Percentiles rank a stretch among this genome's conserved stretches.
phyloP scores from a whole-genome alignment of 2,888 invertebrate species.

The Argynnis bischoffii region DNA sequence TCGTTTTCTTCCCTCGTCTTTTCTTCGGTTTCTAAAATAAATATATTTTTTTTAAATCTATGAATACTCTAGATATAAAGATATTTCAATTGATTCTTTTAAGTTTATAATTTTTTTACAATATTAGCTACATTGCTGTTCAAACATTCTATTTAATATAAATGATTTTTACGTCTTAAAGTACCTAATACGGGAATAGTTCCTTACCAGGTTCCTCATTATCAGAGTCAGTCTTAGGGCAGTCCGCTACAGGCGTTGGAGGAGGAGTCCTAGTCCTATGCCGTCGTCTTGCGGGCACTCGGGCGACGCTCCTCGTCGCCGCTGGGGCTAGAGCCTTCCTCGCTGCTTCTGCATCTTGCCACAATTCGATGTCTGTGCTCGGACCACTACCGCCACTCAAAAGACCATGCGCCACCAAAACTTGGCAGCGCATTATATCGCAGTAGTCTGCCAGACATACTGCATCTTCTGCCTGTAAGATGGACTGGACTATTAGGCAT shows the following conservation, averaged over 20 bases:
- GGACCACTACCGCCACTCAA: constrained; percentile 85
- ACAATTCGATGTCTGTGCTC: constrained; percentile 90
- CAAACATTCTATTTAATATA: background rate
- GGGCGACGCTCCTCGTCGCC: constrained; percentile 76
- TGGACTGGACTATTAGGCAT: background rate
- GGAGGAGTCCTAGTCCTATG: constrained; percentile 42
- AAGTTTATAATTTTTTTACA: background rate
- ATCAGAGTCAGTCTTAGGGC: constrained; percentile 52
- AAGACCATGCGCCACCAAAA: constrained; percentile 88
- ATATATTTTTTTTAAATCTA: background rate
- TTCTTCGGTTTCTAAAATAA: constrained; percentile 60
- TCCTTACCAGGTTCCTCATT: constrained; percentile 33
- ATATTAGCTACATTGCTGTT: background rate
- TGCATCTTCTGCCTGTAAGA: constrained; percentile 91
- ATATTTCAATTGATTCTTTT: too few species aligned
- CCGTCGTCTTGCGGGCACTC: constrained; percentile 62
- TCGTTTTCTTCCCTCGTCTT: constrained; percentile 76
- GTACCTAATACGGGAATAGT: background rate
- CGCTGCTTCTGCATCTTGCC: constrained; percentile 89
- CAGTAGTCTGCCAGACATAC: constrained; percentile 97
- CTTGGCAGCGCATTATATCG: constrained; percentile 97
- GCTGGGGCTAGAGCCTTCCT: constrained; percentile 84
- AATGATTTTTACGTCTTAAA: background rate
- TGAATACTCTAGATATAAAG: too few species aligned
- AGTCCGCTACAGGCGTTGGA: constrained; percentile 55